Evolutionary conservation across 2,113 vertebrate genomes (phyloP), one percentile per base, ranked within the genome.

Genomic region (Theristicus caerulescens): DNA sequence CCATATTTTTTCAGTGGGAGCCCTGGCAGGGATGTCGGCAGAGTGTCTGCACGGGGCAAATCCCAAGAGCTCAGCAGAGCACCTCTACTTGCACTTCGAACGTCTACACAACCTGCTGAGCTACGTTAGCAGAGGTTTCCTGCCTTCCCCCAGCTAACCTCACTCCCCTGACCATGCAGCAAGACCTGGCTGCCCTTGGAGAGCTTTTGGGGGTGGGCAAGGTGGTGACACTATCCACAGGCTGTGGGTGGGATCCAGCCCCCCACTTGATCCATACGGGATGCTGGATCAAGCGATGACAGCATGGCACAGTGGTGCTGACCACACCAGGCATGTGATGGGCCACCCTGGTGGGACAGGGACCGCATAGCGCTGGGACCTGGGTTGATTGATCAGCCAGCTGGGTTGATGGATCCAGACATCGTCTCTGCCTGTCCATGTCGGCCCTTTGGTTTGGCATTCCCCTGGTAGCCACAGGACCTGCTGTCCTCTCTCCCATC

Each of bases 311-410:
- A 4, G 55, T 47, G 55, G 24, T 44, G 31, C n/a, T 86, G 61
- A 54, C 34, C 21, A 38, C 0, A 0, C 25, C 36, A 27, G 62
- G 82, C 44, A n/a, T 0, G 3, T 25, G 18, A 13, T 17, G 13
- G 16, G 16, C n/a, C 51, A 25, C 32, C 47, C n/a, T 52, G 26
- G 29, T 46, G 47, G 47, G 29, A 55, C 22, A 36, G 62, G 40
- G 49, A 46, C 26, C 1, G 1, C 1, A 5, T 42, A 65, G 32
- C 10, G 1, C 54, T 49, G 51, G 59, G 20, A 71, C 31, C 22
- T 57, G 64, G 13, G 32, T 4, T 25, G 22, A 7, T 3, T 58
- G 19, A 42, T 55, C 49, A 57, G 2, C 19, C 32, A 74, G 11
- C 9, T 22, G 34, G 13, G 7, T 55, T 61, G n/a, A 44, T 25